Evolutionary conservation across 2,113 vertebrate genomes (phyloP), one percentile per base, ranked within the genome.

Genomic region (Butorides virescens): DNA sequence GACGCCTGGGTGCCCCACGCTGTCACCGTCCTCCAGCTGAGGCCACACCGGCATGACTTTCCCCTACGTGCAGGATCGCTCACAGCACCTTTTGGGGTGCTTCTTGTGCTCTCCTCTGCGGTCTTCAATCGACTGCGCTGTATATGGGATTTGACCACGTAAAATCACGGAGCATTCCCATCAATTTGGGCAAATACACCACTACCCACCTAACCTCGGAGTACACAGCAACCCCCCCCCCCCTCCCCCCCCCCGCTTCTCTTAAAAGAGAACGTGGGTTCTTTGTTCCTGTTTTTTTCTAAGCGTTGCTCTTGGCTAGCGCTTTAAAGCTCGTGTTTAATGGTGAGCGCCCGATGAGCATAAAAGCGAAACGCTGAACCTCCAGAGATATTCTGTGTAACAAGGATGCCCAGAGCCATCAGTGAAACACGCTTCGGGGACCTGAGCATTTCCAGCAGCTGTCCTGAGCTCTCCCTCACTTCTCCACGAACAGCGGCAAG

Each of bases 351-450:
- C 65, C 13, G 65, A 85, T 4, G 75, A 75, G 91, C 72, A 11
- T 20, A 1, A 1, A 74, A 75, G 23, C 0, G 1, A 11, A 36
- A 3, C 2, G 0, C 3, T 8, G 1, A 68, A 16, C 29, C 86
- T 39, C 72, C 55, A 0, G 21, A 49, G 86, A 49, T 4, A 39
- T 52, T 84, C 67, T 52, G 71, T 1, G 22, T 11, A 16, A 67
- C 0, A 0, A 26, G 37, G 61, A 68, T 3, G 52, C 75, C 75
- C 91, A 37, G 71, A 86, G 53, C 58, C 71, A 77, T 8, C 81
- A 61, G 62, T 3, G 30, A 76, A 92, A 73, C 63, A 27, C 5
- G 15, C 34, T 34, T 7, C 1, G 7, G 62, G 68, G 83, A 76
- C 10, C 39, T 32, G 34, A 88, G 71, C 7, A 2, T 5, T n/a